Conservation (phyloP, 2,113 vertebrate species). For the Alaudala cheleensis region DNA sequence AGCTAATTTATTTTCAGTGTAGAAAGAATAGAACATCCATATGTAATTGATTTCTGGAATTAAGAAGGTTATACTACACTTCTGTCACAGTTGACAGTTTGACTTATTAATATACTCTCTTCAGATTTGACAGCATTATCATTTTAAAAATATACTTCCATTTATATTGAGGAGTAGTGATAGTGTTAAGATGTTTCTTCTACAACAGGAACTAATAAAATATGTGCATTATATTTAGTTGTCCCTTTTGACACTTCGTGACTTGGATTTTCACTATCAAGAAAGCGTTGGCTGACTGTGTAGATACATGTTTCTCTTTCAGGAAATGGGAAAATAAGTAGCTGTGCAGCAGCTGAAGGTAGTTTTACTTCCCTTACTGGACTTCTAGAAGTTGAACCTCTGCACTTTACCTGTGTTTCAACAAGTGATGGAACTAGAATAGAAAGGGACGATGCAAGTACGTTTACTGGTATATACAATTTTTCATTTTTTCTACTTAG, state of each 20-base stretch:
- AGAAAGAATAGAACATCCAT: not conserved
- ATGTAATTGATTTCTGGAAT: not conserved
- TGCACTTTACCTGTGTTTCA: conserved; percentile 98
- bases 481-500: conserved; percentile 67
- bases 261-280: not conserved
- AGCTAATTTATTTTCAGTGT: not conserved
- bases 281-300: not conserved
- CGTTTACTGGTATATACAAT: conserved; percentile 93
- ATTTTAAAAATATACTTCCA: not conserved
- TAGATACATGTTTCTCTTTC: conserved; percentile 22
- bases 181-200: not conserved
- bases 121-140: not conserved
- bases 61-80: not conserved
- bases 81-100: not conserved
- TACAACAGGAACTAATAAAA: not conserved
- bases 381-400: conserved; percentile 95
- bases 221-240: not conserved
- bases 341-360: conserved; percentile 93
- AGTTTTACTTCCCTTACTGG: conserved; percentile 98
- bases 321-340: conserved; percentile 96
- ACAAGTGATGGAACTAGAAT: conserved; percentile 98
- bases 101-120: not conserved
- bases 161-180: not conserved
- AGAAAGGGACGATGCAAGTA: conserved; percentile 99
- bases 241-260: not conserved